phyloP scores from a whole-genome alignment of 2,888 invertebrate genomes.

The Xylocampa areola region DNA sequence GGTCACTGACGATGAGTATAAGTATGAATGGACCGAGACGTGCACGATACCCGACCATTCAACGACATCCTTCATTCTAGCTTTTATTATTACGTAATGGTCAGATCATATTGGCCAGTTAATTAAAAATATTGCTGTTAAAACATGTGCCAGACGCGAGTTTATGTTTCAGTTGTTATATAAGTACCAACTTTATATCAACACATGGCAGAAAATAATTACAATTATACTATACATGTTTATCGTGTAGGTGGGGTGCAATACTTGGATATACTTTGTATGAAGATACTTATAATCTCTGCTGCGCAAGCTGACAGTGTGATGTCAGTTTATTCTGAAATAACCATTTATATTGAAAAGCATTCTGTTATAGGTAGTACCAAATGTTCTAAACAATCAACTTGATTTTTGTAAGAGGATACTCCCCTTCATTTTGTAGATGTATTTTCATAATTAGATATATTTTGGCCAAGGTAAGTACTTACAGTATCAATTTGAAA shows the following conservation, averaged over 20 bases:
- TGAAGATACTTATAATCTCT: constrained; percentile 14
- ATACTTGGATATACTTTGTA: constrained; percentile 23
- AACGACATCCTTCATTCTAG: constrained; percentile 77
- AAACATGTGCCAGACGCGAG: constrained; percentile 47
- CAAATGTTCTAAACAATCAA: too few species aligned
- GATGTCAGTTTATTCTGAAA: too few species aligned
- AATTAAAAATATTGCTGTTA: constrained; percentile 62
- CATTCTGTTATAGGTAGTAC: too few species aligned
- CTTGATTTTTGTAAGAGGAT: too few species aligned
- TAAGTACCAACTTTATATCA: constrained; percentile 51
- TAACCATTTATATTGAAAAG: too few species aligned
- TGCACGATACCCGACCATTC: constrained; percentile 74
- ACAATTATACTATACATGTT: constrained; percentile 25
- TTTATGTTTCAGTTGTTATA: constrained; percentile 60
- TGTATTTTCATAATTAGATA: too few species aligned
- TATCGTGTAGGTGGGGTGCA: constrained; percentile 31
- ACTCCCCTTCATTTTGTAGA: too few species aligned
- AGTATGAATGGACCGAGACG: constrained; percentile 78
- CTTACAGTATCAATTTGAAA: too few species aligned
- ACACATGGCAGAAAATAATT: constrained; percentile 45
- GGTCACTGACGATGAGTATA: constrained; percentile 73
- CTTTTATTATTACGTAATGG: constrained; percentile 76
- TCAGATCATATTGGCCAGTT: constrained; percentile 63
- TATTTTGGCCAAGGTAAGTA: too few species aligned
- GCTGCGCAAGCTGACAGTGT: constrained; percentile 15